Base-by-base conservation (phyloP, 2,797 vertebrate genomes). In the Xiphophorus birchmanni region DNA sequence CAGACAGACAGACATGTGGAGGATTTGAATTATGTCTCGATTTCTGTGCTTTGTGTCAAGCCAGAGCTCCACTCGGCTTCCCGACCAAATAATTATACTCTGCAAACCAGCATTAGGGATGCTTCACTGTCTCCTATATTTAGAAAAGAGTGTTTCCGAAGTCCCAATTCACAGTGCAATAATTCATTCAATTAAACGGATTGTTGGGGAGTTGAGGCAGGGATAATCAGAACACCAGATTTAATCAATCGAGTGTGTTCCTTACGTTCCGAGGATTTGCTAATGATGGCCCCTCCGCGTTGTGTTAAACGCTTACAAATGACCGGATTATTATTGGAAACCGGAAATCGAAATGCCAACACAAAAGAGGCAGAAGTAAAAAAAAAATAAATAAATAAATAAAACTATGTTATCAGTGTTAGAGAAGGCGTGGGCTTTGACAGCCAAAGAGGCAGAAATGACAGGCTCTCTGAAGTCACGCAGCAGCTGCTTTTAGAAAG, bases 101-200 rank as follows among this genome's bases (percentile, higher is more conserved):
- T 78, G 48, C 87, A 88, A 90, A 91, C 76, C 79, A 58, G 76
- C 56, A 84, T 89, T 87, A 82, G 86, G 72, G 82, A 88, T 82
- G 86, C 89, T 82, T 89, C 74, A 83, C 73, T 82, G 77, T 77
- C 78, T 80, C 63, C 91, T 90, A 91, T 86, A 85, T 92, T 90
- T 90, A 90, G 86, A 88, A 81, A 77, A 26, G 60, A 56, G 76
- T 67, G 65, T 81, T 79, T 82, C 52, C 60, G 80, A 84, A 87
- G 79, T 83, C 77, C 63, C 80, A 85, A 67, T 86, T 84, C 79
- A 85, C 52, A 79, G 35, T 26, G 47, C 69, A 88, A 82, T 84
- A 82, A 82, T 88, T 88, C 21, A 81, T 88, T 89, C 63, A 91
- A 87, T 90, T 88, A 88, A 86, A 48, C 23, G 71, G 74, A 88